Evolutionary conservation across 2,797 vertebrate genomes (phyloP).

Genomic region (Hyperoplus lanceolatus): DNA sequence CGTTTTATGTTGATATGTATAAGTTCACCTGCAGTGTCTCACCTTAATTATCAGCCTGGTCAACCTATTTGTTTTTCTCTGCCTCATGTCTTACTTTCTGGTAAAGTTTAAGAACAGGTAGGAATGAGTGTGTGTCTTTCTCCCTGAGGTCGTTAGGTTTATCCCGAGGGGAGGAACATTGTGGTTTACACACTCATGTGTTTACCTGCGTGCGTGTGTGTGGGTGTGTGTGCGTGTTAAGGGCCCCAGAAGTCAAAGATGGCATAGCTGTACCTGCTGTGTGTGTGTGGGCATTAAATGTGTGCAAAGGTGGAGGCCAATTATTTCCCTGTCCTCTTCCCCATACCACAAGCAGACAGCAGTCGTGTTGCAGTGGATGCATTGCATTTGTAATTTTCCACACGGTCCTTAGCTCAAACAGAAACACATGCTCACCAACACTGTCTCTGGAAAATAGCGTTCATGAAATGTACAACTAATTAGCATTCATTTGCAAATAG

Average conservation of each 20-base stretch:
- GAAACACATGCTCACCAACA: background rate
- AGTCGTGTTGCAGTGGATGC: constrained; percentile 23
- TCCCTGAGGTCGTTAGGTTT: constrained; percentile 7
- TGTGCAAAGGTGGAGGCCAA: constrained; percentile 37
- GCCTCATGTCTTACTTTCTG: background rate
- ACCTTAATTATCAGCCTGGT: constrained; percentile 62
- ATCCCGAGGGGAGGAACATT: background rate
- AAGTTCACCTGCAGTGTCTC: too few species aligned
- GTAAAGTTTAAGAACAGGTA: constrained; percentile 8
- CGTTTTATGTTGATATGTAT: too few species aligned
- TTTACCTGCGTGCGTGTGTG: constrained; percentile 6
- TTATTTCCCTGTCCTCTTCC: constrained; percentile 20
- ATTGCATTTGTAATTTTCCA: constrained; percentile 11
- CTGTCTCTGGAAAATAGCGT: background rate
- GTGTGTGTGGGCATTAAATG: constrained; percentile 20
- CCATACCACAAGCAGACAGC: constrained; percentile 35
- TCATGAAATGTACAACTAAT: background rate
- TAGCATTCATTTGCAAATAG: constrained; percentile 3
- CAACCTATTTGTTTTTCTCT: constrained; percentile 38
- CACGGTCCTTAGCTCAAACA: background rate
- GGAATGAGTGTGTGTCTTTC: background rate
- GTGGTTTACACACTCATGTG: background rate
- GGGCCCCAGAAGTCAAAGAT: background rate
- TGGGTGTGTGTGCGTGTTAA: background rate
- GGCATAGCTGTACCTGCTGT: background rate